Conservation (phyloP, 2,888 invertebrate genomes). For the Buathra laborator region DNA sequence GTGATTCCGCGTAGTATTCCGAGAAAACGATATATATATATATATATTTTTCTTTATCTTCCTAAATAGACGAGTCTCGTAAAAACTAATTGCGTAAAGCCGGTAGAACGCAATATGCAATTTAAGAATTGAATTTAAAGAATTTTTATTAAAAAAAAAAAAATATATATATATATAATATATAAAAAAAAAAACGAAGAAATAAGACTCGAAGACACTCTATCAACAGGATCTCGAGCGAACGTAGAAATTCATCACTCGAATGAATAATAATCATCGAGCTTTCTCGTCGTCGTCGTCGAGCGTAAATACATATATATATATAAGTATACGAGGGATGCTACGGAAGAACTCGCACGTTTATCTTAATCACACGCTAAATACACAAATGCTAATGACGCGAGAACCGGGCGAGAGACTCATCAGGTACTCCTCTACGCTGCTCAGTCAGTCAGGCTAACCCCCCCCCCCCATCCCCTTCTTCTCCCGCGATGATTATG, state of each 20-base stretch:
- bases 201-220: not conserved
- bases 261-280: constrained; percentile 45
- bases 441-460: constrained; percentile 24
- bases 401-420: constrained; percentile 49
- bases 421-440: constrained; percentile 44
- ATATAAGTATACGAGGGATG: not conserved
- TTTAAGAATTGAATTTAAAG: not conserved
- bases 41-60: not conserved
- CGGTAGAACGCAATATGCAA: not conserved
- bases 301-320: not conserved
- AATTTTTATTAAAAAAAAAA: not conserved
- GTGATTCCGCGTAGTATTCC: constrained; percentile 32
- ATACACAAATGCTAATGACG: constrained; percentile 71
- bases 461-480: constrained; percentile 15
- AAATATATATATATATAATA: not conserved
- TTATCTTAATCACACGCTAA: constrained; percentile 67
- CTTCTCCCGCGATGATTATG: constrained; percentile 36
- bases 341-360: constrained; percentile 21
- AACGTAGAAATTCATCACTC: constrained; percentile 24
- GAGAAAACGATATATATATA: not conserved
- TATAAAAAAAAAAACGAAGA: not conserved
- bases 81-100: constrained; percentile 6
- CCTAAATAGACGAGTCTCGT: constrained; percentile 6
- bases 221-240: constrained; percentile 5
- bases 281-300: constrained; percentile 42